These are phyloP conservation scores for Peucedramus taeniatus DNA, from an alignment of 2,113 vertebrate genomes.

Conservation along the genomic window DNA sequence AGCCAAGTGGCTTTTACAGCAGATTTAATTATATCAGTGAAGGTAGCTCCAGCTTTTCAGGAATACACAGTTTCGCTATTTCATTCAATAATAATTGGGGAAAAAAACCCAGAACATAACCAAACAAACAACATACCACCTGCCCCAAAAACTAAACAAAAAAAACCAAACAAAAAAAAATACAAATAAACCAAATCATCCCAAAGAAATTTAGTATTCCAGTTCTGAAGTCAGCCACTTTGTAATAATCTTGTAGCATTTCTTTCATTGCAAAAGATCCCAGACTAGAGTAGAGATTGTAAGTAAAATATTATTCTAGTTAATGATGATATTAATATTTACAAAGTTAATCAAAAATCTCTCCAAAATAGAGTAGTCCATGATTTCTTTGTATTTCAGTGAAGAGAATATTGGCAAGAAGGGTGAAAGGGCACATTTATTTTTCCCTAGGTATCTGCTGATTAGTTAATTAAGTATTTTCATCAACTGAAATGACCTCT, in stretches of 20 bases:
- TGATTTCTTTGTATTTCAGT: slow-evolving; percentile 24
- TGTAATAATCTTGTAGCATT: background rate
- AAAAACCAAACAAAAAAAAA: background rate
- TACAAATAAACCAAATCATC: background rate
- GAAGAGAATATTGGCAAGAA: background rate
- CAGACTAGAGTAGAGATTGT: slow-evolving; percentile 9
- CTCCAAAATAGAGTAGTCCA: background rate
- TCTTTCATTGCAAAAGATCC: background rate
- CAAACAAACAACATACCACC: accelerated
- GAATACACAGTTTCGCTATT: background rate
- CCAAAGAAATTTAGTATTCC: background rate
- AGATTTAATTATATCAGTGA: background rate
- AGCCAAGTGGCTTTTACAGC: background rate
- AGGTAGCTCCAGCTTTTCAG: background rate
- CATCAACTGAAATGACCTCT: background rate
- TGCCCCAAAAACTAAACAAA: background rate
- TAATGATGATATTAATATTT: slow-evolving; percentile 26
- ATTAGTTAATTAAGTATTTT: slow-evolving; percentile 57
- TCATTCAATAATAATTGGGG: background rate
- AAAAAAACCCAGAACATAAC: background rate
- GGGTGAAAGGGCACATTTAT: slow-evolving; percentile 28
- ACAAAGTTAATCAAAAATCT: slow-evolving; percentile 1
- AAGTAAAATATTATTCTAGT: slow-evolving; percentile 45
- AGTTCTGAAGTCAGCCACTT: background rate
- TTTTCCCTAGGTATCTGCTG: slow-evolving; percentile 17